Conservation (phyloP, 2,888 invertebrate genomes). For the Halictus quadricinctus region DNA sequence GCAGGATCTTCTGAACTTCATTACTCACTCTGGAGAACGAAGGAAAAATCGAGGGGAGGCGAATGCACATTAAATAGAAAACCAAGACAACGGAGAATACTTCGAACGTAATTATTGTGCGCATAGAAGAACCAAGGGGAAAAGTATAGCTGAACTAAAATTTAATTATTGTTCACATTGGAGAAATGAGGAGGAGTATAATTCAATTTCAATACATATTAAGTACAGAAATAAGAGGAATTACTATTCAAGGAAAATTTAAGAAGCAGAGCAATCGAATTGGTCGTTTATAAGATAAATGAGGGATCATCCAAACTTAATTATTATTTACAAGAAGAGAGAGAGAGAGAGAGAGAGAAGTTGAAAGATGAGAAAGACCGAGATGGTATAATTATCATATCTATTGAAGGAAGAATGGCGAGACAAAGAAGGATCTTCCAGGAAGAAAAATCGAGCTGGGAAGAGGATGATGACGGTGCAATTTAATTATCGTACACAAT, state of each 20-base stretch:
- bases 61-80: background rate
- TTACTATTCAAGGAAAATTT: background rate
- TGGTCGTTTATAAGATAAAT: background rate
- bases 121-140: background rate
- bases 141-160: background rate
- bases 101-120: background rate
- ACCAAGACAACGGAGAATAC: background rate
- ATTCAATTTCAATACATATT: background rate
- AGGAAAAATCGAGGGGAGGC: background rate
- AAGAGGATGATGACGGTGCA: background rate
- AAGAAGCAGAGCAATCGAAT: background rate
- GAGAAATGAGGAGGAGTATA: background rate
- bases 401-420: background rate
- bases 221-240: too few species aligned
- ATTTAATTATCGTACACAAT: slow-evolving; percentile 2
- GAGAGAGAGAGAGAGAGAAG: background rate
- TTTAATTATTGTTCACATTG: background rate
- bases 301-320: background rate
- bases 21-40: background rate
- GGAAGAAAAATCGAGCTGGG: background rate
- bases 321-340: background rate
- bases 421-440: background rate
- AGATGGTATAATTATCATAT: background rate
- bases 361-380: background rate
- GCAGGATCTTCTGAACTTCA: background rate